Evolutionary conservation across 2,797 vertebrate species (phyloP).

Genomic region (Novumbra hubbsi): DNA sequence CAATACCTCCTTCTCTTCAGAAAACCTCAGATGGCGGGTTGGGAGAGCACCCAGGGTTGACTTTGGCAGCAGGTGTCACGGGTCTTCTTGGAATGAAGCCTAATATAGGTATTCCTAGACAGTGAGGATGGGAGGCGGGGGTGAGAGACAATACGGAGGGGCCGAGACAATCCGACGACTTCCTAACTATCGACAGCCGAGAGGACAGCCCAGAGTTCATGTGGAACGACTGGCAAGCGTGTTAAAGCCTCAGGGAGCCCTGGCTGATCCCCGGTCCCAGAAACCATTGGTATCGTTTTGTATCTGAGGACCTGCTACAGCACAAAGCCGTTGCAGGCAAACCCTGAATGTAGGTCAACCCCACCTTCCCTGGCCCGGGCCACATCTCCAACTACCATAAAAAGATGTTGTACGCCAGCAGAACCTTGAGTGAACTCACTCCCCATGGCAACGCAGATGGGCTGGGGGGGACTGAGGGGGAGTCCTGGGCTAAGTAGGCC

Average conservation of each 20-base stretch:
- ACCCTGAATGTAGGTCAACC: constrained; percentile 72
- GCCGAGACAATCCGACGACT: neutral
- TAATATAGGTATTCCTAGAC: neutral
- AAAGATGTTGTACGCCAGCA: constrained; percentile 42
- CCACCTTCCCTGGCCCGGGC: constrained; percentile 34
- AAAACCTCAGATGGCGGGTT: too few species aligned
- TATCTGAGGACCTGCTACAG: constrained; percentile 29
- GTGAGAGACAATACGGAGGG: constrained; percentile 13
- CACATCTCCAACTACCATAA: constrained; percentile 18
- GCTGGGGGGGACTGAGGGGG: constrained; percentile 6
- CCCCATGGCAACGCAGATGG: constrained; percentile 34
- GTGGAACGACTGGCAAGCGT: neutral
- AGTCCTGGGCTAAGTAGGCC: constrained; percentile 27
- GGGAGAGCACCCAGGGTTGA: constrained; percentile 3
- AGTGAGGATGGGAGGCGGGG: constrained; percentile 42
- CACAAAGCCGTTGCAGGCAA: constrained; percentile 8
- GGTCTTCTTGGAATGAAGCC: neutral
- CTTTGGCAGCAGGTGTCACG: constrained; percentile 41
- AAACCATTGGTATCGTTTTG: neutral
- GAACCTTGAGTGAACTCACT: constrained; percentile 64
- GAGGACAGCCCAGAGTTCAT: neutral
- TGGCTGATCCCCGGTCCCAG: neutral
- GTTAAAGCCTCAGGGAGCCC: neutral
- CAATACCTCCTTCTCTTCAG: too few species aligned
- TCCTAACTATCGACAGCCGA: neutral